These are phyloP conservation scores for Montipora sp. DNA, from an alignment of 64 coral and sea anemone species.

Conservation along the genomic window DNA sequence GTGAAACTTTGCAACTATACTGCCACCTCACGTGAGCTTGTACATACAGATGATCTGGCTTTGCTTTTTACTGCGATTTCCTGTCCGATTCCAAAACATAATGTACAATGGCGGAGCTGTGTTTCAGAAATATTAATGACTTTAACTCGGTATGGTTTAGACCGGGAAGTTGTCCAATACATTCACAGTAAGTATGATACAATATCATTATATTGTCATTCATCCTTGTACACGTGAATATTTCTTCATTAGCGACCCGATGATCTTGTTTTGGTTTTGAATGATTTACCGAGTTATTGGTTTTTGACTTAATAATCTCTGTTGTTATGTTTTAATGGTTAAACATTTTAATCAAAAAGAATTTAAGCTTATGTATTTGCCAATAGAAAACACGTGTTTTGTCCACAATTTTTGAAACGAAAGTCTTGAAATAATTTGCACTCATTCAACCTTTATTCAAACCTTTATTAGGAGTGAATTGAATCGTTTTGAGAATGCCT, in stretches of 20 bases:
- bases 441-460: too few species aligned
- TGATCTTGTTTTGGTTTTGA: not conserved
- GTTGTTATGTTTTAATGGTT: not conserved
- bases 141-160: constrained; percentile 82
- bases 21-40: constrained; percentile 80
- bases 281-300: not conserved
- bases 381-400: too few species aligned
- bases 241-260: not conserved
- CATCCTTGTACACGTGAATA: too few species aligned
- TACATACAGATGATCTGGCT: constrained; percentile 88
- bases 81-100: constrained; percentile 63
- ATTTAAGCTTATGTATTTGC: not conserved
- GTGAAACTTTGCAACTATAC: constrained; percentile 84
- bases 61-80: constrained; percentile 94
- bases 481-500: too few species aligned
- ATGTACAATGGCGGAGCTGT: constrained; percentile 83
- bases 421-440: too few species aligned
- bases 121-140: constrained; percentile 95
- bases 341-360: not conserved
- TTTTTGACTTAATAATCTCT: not conserved
- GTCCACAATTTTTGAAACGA: too few species aligned
- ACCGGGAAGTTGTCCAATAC: constrained; percentile 80
- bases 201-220: too few species aligned
- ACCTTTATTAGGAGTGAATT: not conserved
- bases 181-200: constrained; percentile 83